Evolutionary conservation across 2,797 vertebrate species (phyloP), one percentile per base, ranked within the genome.

Genomic region (Galagoides demidoff): DNA sequence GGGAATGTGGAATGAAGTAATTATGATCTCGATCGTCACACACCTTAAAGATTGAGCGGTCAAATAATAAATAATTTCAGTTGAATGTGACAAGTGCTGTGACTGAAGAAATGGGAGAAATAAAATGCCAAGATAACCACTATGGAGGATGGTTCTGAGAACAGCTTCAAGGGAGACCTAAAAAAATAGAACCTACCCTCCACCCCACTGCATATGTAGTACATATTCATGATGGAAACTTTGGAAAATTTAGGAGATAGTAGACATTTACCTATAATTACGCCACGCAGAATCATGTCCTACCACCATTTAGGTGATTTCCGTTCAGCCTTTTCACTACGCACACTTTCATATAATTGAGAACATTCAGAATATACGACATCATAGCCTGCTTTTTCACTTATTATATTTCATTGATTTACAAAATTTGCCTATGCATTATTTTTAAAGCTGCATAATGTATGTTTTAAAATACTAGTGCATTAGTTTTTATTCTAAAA

Each of bases 61-160:
- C 66, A 86, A 34, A 77, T 78, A 87, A 88, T 25, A 85, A 78
- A 90, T 79, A 39, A 86, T 90, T 90, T 39, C 31, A 85, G 29
- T 57, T 66, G 39, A 45, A 71, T 59, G 5, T 89, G 49, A 31
- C 17, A 92, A 83, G n/a, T 11, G 3, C 29, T 55, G 34, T 70
- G 23, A 87, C 16, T 43, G 9, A 92, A 92, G 77, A 39, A 89
- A 84, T 79, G 57, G 16, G 90, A 92, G 77, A 49, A 92, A 84
- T 79, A 49, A 85, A 79, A 85, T 78, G 27, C 16, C n/a, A 66
- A 39, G 1, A 55, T 9, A 85, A 68, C 29, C 10, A 59, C 78
- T 19, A 17, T 77, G 20, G 34, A 73, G 73, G 39, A 31, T 17
- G 22, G 37, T 64, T 64, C 29, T 57, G 49, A 84, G 17, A 68